Conservation (phyloP, 2,888 invertebrate genomes). For the Synanthedon formicaeformis region DNA sequence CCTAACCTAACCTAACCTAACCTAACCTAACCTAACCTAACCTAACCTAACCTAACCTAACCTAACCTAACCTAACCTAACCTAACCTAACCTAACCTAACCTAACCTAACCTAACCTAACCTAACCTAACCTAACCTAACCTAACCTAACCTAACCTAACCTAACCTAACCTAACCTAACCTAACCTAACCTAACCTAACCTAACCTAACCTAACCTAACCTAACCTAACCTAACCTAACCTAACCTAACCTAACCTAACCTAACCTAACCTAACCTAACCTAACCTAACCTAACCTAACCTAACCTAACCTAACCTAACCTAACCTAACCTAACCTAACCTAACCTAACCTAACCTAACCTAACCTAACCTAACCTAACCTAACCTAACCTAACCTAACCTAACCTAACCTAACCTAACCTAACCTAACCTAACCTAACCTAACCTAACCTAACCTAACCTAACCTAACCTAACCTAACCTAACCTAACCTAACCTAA, state of each 20-base stretch:
- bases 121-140: constrained; percentile 2
- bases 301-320: constrained; percentile 1
- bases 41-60: constrained; percentile 1
- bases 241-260: neutral
- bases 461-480: constrained; percentile 6
- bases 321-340: constrained; percentile 1
- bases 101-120: constrained; percentile 1
- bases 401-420: constrained; percentile 1
- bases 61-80: neutral
- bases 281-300: constrained; percentile 1
- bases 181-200: constrained; percentile 5
- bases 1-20: constrained; percentile 1
- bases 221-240: constrained; percentile 1
- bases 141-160: constrained; percentile 4
- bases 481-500: constrained; percentile 8
- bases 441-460: constrained; percentile 5
- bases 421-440: constrained; percentile 1
- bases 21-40: constrained; percentile 1
- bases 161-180: constrained; percentile 5
- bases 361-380: constrained; percentile 1
- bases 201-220: constrained; percentile 3
- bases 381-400: constrained; percentile 1
- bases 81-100: constrained; percentile 1
- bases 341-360: constrained; percentile 1
- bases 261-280: neutral